These are phyloP conservation scores for Emydocephalus ijimae DNA, from an alignment of 2,113 vertebrate species.

Conservation along the genomic window DNA sequence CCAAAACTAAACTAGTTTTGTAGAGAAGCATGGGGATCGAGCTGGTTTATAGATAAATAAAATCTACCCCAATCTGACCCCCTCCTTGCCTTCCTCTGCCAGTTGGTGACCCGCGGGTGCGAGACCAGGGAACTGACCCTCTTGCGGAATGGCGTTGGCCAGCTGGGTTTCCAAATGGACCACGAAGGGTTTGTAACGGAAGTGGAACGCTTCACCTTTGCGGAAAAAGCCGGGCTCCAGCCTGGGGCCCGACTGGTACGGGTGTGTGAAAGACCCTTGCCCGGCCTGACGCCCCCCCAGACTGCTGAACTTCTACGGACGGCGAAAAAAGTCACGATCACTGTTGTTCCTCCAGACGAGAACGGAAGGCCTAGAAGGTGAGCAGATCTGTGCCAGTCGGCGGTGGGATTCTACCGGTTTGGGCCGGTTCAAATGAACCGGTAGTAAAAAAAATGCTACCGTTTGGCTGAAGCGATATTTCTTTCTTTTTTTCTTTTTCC, in stretches of 20 bases:
- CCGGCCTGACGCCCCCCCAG: constrained; percentile 72
- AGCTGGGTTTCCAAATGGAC: constrained; percentile 85
- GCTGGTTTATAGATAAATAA: too few species aligned
- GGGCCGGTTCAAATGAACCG: too few species aligned
- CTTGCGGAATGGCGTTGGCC: constrained; percentile 81
- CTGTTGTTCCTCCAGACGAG: constrained; percentile 84
- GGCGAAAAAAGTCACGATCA: constrained; percentile 86
- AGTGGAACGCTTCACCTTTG: constrained; percentile 86
- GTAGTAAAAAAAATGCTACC: too few species aligned
- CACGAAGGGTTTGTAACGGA: constrained; percentile 85
- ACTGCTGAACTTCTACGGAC: constrained; percentile 75
- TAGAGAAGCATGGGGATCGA: too few species aligned
- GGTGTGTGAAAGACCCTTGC: constrained; percentile 79
- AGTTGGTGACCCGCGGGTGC: constrained; percentile 87
- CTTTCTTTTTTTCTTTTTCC: too few species aligned
- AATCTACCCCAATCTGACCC: too few species aligned
- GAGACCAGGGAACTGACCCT: constrained; percentile 84
- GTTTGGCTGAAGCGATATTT: too few species aligned
- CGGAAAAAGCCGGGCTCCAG: constrained; percentile 83
- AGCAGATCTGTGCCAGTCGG: constrained; percentile 7
- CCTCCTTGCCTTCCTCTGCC: background rate
- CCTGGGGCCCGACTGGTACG: constrained; percentile 82
- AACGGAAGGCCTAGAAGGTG: constrained; percentile 88
- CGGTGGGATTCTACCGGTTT: too few species aligned
- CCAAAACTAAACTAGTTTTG: too few species aligned